Percentiles rank a stretch among this genome's conserved stretches.
Evolutionary conservation across 2,888 invertebrate species (phyloP).

Genomic region (Phymatocera aterrima): DNA sequence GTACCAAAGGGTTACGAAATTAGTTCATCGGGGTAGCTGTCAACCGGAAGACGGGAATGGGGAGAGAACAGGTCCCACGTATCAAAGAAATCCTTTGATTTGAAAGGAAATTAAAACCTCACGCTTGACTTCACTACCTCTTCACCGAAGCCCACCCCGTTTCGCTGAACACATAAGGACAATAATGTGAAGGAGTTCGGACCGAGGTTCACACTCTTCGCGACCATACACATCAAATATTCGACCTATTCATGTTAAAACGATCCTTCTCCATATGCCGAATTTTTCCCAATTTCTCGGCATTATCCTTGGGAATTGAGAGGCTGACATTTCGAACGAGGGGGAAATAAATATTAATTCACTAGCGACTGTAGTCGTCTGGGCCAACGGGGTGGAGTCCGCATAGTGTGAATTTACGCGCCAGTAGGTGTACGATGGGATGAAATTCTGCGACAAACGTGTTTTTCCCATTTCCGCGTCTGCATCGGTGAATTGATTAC

Average conservation of each 20-base stretch:
- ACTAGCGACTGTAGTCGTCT: slow-evolving; percentile 13
- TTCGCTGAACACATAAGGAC: neutral
- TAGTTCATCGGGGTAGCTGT: neutral
- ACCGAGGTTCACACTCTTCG: neutral
- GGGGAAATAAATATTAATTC: slow-evolving; percentile 21
- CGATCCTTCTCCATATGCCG: neutral
- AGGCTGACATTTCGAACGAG: neutral
- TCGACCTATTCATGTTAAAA: neutral
- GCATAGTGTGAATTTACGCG: neutral
- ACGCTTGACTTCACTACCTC: slow-evolving; percentile 8
- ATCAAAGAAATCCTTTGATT: slow-evolving; percentile 24
- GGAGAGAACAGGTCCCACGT: neutral
- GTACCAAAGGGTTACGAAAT: slow-evolving; percentile 15
- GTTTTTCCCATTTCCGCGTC: neutral
- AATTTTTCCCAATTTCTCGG: neutral
- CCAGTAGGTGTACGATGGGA: neutral
- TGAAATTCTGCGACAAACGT: neutral
- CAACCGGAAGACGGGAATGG: slow-evolving; percentile 1
- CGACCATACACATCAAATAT: neutral
- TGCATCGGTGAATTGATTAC: neutral
- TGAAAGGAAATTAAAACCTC: slow-evolving; percentile 35
- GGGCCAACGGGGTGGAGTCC: neutral
- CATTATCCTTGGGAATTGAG: neutral
- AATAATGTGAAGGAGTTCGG: neutral
- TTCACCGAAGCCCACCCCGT: neutral